Evolutionary conservation across 2,888 invertebrate species (phyloP), one percentile per base, ranked within the genome.

Genomic region (Rhimphoctona megacephalus): DNA sequence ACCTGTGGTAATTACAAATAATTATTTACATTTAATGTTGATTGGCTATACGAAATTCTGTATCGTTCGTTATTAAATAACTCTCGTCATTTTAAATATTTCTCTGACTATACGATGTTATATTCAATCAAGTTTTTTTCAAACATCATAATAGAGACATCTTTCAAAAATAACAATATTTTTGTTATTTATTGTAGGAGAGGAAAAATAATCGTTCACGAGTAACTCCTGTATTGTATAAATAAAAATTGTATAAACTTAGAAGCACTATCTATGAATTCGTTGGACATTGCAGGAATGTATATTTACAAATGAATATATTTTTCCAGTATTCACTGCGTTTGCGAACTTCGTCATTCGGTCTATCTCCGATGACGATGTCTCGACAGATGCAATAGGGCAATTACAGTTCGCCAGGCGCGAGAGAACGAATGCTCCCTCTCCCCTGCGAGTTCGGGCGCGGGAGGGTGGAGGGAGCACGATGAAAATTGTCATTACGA

Each of bases 401-500:
- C 91, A 93, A 94, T 93, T 94, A 91, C 91, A 85, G 89, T 88
- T 87, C 83, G 85, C 87, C 88, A 54, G 73, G 78, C 82, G 69
- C 77, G 85, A 81, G 74, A 77, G 86, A 77, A 77, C 80, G 74
- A 80, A 82, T 64, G 79, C 64, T 74, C 81, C 64, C 70, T 43
- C 67, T 36, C 67, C 43, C 84, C 81, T 84, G 86, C 88, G 87
- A 85, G 77, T 81, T 85, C 9, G 61, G 76, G 49, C 25, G 43
- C 8, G 81, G 87, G 84, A 81, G 87, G 87, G 90, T 90, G 91
- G 92, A 92, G 92, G 91, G 70, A 92, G 91, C 92, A 92, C 92
- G 91, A 92, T 92, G 94, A 93, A 93, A 94, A 93, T 93, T 93
- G 93, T 93, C 93, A 93, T 93, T 93, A 92, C 91, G 90, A 91